Evolutionary conservation across 2,113 vertebrate genomes (phyloP), one percentile per base, ranked within the genome.

Genomic region (Orcinus orca): DNA sequence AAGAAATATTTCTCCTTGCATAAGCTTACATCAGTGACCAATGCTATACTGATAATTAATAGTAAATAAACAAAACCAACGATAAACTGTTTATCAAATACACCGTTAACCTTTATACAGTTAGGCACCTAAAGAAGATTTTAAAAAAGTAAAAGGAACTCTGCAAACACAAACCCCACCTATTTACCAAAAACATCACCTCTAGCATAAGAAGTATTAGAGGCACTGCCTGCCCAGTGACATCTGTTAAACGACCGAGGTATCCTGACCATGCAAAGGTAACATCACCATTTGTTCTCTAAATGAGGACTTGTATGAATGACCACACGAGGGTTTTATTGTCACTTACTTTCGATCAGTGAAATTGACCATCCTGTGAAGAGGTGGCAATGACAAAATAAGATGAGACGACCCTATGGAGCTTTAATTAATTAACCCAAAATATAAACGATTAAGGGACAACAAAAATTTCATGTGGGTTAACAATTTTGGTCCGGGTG

Each of bases 181-280:
- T 98, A 96, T 98, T 98, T 98, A 98, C 97, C 97, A 98, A 97
- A 98, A 98, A 97, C 96, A 98, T 97, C 81, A 68, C 97, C 95
- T 97, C 93, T 84, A 93, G 96, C 68, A 2, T n/a, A 2, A 0
- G 1, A 13, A 97, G 5, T 60, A 79, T 97, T 97, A 95, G 95
- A 97, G 97, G 97, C 96, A 1, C 47, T 12, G 47, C 18, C 31
- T 98, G 96, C 97, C 97, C 97, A 84, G 96, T 96, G 98, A 98
- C 65, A 5, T 3, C 9, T 0, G 55, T 97, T 98, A 6, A 98
- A 97, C 62, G 92, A 95, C 95, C 79, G 95, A 88, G 62, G 95
- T 97, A 96, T 95, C 79, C 92, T 98, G 89, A 98, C 97, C 55
- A 79, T 94, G 97, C 97, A 33, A 98, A 98, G 96, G 97, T 96